Base-by-base conservation (phyloP, 1,140 invertebrate species). In the Drosophila prosaltans region DNA sequence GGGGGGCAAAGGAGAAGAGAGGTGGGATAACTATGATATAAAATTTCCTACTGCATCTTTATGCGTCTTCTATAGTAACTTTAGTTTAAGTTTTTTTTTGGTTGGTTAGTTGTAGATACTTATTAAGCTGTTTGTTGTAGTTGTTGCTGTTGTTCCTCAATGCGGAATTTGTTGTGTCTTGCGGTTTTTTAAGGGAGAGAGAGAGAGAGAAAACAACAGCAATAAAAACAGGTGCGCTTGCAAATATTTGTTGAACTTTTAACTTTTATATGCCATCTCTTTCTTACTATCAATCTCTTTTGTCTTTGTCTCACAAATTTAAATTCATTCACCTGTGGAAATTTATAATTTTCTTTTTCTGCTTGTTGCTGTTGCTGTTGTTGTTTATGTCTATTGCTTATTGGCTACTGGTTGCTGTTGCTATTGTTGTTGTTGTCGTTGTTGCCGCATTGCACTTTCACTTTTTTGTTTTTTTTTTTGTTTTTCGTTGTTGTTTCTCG, bases 261-360 rank as follows among this genome's bases (percentile, higher is more conserved):
- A 78, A 72, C 68, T 68, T 68, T 74, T 69, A 65, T n/a, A 21
- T 63, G 58, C 45, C 65, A 54, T 61, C 21, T 57, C 36, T 58
- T 36, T 69, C 61, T 63, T n/a, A n/a, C 30, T 8, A 57, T 40
- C 32, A 24, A 43, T 30, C 41, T 70, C 39, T 69, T 63, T 21
- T 16, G 9, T 40, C 5, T 60, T 62, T 80, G 67, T 43, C 16
- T 45, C 16, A 21, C 64, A 58, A 72, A 81, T 80, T 88, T 70
- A 74, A 82, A 86, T 88, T 80, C 84, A 83, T 82, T 86, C 83
- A 83, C 65, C 83, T 78, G 83, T 86, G 80, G 72, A 80, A 86
- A 80, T 73, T 88, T 82, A 64, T 75, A 60, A 66, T 59, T 67
- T 82, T 60, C 62, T 45, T 60, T 28, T 51, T 69, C 68, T 78